Evolutionary conservation across 2,797 vertebrate species (phyloP).

Genomic region (Otus scops): DNA sequence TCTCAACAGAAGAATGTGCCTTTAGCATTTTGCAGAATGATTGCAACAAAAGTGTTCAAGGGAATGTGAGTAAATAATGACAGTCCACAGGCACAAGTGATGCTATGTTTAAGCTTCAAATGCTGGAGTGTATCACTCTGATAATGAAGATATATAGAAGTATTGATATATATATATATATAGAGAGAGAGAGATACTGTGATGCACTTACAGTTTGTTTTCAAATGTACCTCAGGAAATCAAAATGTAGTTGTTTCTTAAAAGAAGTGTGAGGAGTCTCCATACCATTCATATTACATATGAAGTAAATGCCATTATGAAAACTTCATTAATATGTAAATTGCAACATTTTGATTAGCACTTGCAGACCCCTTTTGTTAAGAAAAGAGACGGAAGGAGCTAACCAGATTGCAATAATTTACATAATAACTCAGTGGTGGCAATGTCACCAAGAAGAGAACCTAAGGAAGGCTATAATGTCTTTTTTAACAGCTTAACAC

Average conservation of each 20-base stretch:
- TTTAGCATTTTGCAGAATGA: conserved; percentile 43
- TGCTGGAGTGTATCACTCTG: neutral
- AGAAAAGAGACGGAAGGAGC: conserved; percentile 74
- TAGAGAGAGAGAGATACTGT: neutral
- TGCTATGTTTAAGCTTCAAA: neutral
- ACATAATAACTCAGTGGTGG: conserved; percentile 80
- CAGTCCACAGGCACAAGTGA: neutral
- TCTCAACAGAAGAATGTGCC: conserved; percentile 44
- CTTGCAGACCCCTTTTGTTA: conserved; percentile 79
- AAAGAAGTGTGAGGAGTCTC: conserved; percentile 63
- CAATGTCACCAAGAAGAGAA: conserved; percentile 66
- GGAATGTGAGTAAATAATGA: conserved; percentile 28
- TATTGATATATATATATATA: neutral
- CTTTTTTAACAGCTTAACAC: conserved; percentile 65
- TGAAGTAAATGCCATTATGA: conserved; percentile 77
- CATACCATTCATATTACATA: conserved; percentile 66
- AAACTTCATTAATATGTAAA: conserved; percentile 86
- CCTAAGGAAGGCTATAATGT: conserved; percentile 56
- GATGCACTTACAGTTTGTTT: conserved; percentile 18
- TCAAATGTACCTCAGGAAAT: conserved; percentile 33
- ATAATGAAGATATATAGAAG: neutral
- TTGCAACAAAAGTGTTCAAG: conserved; percentile 15
- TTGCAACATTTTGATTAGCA: conserved; percentile 83
- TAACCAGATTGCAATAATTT: conserved; percentile 83
- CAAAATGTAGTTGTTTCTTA: conserved; percentile 38